Evolutionary conservation across 2,113 vertebrate genomes (phyloP), one percentile per base, ranked within the genome.

Genomic region (Hippocampus abdominalis): DNA sequence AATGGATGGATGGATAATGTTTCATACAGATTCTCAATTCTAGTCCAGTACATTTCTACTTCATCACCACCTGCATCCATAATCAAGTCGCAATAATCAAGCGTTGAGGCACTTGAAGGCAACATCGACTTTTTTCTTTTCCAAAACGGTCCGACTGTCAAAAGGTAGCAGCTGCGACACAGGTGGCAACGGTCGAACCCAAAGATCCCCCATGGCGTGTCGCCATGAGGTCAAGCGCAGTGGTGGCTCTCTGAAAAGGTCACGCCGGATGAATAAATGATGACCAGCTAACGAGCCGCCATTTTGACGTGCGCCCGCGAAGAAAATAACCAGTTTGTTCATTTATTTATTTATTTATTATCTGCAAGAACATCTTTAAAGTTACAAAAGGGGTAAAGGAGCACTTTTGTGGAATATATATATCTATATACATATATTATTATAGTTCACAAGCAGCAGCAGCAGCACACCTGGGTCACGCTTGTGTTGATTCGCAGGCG

Each of bases 371-470:
- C 87, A 87, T 60, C 15, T 11, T 53, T n/a, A n/a, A 16, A 60
- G 66, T 92, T 92, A 91, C 88, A 93, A 92, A 93, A 90, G 79
- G 32, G 62, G 73, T 82, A 72, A 68, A 83, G 83, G 72, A 86
- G 71, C 66, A 53, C 72, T 81, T 81, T 87, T 69, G 73, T 72
- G 74, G 83, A 84, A 88, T 87, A 89, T 83, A 78, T 69, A 29
- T 87, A 89, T 83, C 77, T 69, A 29, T 29, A 25, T 18, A 64
- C 40, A 51, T 53, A 87, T 86, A 91, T 90, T 61, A 8, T 64
- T 8, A 32, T 32, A 60, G 12, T 88, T 88, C 82, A 93, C 78
- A 79, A 87, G 91, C 86, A 94, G 91, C 91, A 90, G 91, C 91
- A 90, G 57, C 86, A 94, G 91, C 92, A 90, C 91, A 86, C 66